A percentile compares a stretch with the other conserved stretches of the same genome.
These are phyloP conservation scores for Lycodopsis pacificus DNA, from an alignment of 2,797 vertebrate genomes.

Conservation along the genomic window DNA sequence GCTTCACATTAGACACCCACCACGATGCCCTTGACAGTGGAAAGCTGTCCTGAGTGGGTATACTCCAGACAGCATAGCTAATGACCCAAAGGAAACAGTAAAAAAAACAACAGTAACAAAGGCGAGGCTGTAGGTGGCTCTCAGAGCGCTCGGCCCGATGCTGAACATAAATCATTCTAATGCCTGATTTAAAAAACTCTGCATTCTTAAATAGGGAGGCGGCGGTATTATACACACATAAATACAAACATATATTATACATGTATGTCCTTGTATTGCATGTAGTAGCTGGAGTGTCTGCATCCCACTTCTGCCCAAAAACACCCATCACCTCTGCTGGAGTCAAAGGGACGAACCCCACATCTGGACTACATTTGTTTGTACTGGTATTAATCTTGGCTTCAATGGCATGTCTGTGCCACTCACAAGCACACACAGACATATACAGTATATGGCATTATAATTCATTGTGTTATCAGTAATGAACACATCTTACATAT, in stretches of 20 bases:
- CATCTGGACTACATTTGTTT: slow-evolving; percentile 43
- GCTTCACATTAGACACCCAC: slow-evolving; percentile 56
- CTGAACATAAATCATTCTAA: slow-evolving; percentile 85
- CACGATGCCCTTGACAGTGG: slow-evolving; percentile 80
- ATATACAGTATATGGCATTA: too few species aligned
- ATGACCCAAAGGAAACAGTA: slow-evolving; percentile 79
- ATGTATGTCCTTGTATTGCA: not conserved
- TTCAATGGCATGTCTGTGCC: not conserved
- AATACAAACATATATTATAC: slow-evolving; percentile 58
- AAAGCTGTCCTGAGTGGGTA: slow-evolving; percentile 63
- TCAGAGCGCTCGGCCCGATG: slow-evolving; percentile 69
- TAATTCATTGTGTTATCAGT: not conserved
- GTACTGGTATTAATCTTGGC: not conserved
- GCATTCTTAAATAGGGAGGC: slow-evolving; percentile 79
- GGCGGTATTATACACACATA: slow-evolving; percentile 54
- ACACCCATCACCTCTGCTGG: not conserved
- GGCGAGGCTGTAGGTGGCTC: slow-evolving; percentile 76
- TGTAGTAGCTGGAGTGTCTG: not conserved
- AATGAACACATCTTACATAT: too few species aligned
- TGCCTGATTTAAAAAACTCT: slow-evolving; percentile 79
- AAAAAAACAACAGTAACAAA: slow-evolving; percentile 83
- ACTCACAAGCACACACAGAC: not conserved
- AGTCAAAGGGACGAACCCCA: not conserved
- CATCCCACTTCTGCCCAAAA: not conserved
- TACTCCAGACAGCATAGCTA: slow-evolving; percentile 77